Percentiles rank a stretch among this genome's conserved stretches.
Conservation (phyloP, 2,888 invertebrate species). For the Noctua comes region DNA sequence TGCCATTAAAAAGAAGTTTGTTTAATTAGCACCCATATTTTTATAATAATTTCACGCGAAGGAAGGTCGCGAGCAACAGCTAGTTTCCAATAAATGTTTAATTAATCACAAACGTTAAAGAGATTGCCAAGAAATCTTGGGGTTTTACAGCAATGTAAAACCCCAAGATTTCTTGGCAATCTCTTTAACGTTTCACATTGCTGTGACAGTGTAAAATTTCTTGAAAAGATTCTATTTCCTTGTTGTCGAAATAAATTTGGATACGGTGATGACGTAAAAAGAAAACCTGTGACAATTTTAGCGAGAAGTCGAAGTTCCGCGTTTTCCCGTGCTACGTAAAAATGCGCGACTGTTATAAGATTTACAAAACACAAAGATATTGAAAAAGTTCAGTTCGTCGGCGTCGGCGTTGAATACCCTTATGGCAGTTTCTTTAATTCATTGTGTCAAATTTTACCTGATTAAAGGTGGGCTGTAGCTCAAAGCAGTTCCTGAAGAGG, state of each 20-base stretch:
- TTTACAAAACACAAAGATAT: neutral
- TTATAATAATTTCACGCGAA: too few species aligned
- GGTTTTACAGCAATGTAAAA: neutral
- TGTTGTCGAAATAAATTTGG: neutral
- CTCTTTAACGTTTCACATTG: too few species aligned
- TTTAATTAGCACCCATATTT: too few species aligned
- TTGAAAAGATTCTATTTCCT: neutral
- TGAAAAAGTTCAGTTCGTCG: neutral
- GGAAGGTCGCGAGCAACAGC: too few species aligned
- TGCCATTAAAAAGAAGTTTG: too few species aligned
- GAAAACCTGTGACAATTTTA: neutral
- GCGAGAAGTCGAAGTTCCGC: neutral
- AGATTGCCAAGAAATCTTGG: neutral
- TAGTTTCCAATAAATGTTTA: neutral
- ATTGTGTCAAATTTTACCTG: constrained; percentile 88
- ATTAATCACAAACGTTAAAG: neutral
- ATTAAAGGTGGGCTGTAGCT: constrained; percentile 98
- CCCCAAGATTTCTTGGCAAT: too few species aligned
- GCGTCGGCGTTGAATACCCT: neutral
- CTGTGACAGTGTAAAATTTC: neutral
- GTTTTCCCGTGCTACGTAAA: neutral
- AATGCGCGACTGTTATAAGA: neutral
- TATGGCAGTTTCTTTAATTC: too few species aligned
- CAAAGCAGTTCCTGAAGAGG: constrained; percentile 98
- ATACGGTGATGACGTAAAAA: too few species aligned